Base-by-base conservation (phyloP, 2,113 vertebrate genomes). In the Amphiprion ocellaris region DNA sequence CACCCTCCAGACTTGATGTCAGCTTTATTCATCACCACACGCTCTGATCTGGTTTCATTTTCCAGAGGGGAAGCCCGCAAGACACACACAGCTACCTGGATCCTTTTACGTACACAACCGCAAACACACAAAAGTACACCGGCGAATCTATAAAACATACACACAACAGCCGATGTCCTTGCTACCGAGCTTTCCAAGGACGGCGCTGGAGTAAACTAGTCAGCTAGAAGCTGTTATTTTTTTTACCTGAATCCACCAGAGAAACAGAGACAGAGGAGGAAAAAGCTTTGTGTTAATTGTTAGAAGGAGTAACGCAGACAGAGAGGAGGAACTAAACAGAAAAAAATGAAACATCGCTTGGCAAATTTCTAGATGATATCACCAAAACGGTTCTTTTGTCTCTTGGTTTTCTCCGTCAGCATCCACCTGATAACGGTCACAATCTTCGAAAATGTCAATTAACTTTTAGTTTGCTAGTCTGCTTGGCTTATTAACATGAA, bases 1-100 rank as follows among this genome's bases (percentile, higher is more conserved):
- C 50, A 41, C 63, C 54, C 83, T 74, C 17, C 46, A 74, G 81
- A 69, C 65, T 28, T 33, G 50, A 21, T 86, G 79, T 84, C 76
- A 65, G 69, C 65, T 79, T 81, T 54, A 88, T 87, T 90, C 73
- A 83, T 81, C 82, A 67, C 61, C 41, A 53, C 73, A 71, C 68
- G 56, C 70, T 41, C 24, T 46, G 60, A 77, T 85, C 37, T 21
- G 46, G 33, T 82, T 77, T 68, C 17, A 39, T 74, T 62, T 44
- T 46, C 69, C 26, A 41, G 41, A 24, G 60, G 69, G 30, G 59
- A 55, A 76, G 15, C 33, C 47, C 7, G 10, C 10, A 39, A 11
- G 15, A 58, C 65, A 33, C 23, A 28, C 60, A 17, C 37, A 9
- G 0, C 21, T 33, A 61, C 44, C 28, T 55, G 41, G 44, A 26